phyloP scores from a whole-genome alignment of 2,888 invertebrate genomes.

The Apamea anceps region DNA sequence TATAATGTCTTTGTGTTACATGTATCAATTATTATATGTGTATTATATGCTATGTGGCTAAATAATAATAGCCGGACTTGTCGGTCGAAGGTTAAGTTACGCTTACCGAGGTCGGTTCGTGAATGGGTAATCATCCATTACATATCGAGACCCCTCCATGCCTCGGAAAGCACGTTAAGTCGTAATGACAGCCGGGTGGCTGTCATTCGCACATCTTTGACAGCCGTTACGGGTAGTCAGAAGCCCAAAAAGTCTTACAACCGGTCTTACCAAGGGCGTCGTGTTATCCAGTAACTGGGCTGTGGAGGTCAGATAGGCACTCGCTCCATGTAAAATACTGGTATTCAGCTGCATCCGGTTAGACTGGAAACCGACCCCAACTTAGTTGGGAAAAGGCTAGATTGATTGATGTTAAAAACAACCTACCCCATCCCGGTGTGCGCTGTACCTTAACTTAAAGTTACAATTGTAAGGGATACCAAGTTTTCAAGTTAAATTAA shows the following conservation, averaged over 20 bases:
- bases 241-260: background rate
- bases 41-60: background rate
- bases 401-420: background rate
- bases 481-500: conserved; percentile 69
- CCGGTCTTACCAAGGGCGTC: background rate
- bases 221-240: background rate
- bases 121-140: background rate
- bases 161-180: background rate
- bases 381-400: background rate
- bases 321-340: too few relatives aligned
- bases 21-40: too few relatives aligned
- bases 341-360: background rate
- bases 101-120: background rate
- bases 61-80: background rate
- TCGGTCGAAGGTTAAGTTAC: background rate
- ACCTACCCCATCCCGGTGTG: background rate
- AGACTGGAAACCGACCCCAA: background rate
- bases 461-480: conserved; percentile 64
- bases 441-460: conserved; percentile 29
- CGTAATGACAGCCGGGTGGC: background rate
- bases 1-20: too few relatives aligned
- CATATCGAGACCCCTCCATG: background rate
- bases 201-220: background rate
- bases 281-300: background rate
- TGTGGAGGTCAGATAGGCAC: background rate